A percentile compares a stretch with the other conserved stretches of the same genome.
Conservation (phyloP, 1,140 invertebrate species). For the Drosophila serrata region DNA sequence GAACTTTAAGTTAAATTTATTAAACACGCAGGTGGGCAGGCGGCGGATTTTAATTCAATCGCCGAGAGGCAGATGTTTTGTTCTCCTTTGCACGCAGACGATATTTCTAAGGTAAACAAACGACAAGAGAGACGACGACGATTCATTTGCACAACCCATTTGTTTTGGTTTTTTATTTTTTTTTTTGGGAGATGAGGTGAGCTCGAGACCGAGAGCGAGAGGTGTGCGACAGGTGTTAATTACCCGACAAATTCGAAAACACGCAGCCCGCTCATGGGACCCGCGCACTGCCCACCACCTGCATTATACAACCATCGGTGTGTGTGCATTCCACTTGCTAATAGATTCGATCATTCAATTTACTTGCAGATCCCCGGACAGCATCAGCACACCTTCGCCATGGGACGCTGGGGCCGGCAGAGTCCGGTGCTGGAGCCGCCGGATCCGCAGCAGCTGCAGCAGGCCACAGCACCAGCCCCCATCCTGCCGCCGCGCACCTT, state of each 20-base stretch:
- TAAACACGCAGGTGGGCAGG: conserved; percentile 46
- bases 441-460: conserved; percentile 63
- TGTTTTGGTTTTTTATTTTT: too few relatives aligned
- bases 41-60: conserved; percentile 38
- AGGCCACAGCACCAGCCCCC: conserved; percentile 56
- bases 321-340: conserved; percentile 60
- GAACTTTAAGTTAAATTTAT: conserved; percentile 44
- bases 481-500: conserved; percentile 86
- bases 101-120: conserved; percentile 68
- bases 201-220: conserved; percentile 19
- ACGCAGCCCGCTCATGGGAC: conserved; percentile 69
- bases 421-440: conserved; percentile 77
- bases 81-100: conserved; percentile 50
- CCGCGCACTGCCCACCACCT: conserved; percentile 42
- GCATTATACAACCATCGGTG: conserved; percentile 64
- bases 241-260: conserved; percentile 74
- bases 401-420: conserved; percentile 83
- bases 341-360: conserved; percentile 71
- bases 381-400: conserved; percentile 9
- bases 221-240: conserved; percentile 69
- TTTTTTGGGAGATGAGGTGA: conserved; percentile 33
- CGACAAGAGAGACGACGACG: conserved; percentile 39
- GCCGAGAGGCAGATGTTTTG: conserved; percentile 49
- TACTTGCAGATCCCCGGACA: conserved; percentile 54
- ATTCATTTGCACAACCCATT: conserved; percentile 71